These are phyloP conservation scores for Laupala kohalensis DNA, from an alignment of 1,140 invertebrate genomes.

Conservation along the genomic window DNA sequence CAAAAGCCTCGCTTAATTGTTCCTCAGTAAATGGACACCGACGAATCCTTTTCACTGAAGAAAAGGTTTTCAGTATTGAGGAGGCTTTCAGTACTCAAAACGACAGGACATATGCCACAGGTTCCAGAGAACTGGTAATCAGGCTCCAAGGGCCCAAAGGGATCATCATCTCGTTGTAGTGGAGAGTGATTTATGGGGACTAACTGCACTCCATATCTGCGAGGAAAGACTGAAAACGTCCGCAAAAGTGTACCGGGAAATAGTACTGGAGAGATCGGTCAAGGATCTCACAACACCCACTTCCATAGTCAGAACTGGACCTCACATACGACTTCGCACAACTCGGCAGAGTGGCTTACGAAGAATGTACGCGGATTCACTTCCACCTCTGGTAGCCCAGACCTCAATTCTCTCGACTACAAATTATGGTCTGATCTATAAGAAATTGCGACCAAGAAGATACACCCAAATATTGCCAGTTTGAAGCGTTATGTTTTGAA, in stretches of 20 bases:
- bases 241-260: conserved; percentile 14
- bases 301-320: conserved; percentile 11
- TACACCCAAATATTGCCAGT: too few species aligned
- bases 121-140: not conserved
- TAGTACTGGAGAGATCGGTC: conserved; percentile 10
- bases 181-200: too few species aligned
- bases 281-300: conserved; percentile 4
- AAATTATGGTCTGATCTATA: conserved; percentile 5
- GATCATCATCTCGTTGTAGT: too few species aligned
- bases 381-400: conserved; percentile 10
- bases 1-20: not conserved
- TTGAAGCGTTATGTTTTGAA: too few species aligned
- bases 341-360: conserved; percentile 4
- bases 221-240: conserved; percentile 11
- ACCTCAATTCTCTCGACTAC: conserved; percentile 14
- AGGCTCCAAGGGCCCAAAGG: not conserved
- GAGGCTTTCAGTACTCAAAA: not conserved
- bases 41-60: conserved; percentile 7
- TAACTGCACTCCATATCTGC: conserved; percentile 6
- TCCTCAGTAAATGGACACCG: not conserved
- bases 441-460: too few species aligned
- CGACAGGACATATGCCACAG: not conserved
- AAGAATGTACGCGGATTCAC: conserved; percentile 10
- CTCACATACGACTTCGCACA: conserved; percentile 12
- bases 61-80: conserved; percentile 8